phyloP scores from a whole-genome alignment of 2,888 invertebrate species.

The Agrochola lychnidis region DNA sequence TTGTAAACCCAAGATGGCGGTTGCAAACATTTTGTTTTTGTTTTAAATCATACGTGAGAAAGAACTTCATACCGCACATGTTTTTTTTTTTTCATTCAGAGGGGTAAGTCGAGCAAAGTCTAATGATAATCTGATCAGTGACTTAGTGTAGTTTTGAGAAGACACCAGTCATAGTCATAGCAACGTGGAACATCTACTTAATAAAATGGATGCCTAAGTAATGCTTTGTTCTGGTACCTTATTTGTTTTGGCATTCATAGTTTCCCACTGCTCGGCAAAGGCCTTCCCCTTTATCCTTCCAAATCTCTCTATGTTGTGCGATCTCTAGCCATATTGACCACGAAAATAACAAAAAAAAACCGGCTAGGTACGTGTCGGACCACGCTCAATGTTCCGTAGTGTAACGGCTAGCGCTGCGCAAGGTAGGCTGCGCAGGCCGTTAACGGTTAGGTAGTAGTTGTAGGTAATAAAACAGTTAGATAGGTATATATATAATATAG shows the following conservation, averaged over 20 bases:
- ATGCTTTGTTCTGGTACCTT: neutral
- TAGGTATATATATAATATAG: no score
- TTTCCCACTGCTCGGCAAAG: neutral
- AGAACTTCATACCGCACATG: no score
- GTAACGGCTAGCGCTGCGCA: no score
- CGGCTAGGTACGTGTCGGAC: no score
- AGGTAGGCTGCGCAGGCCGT: no score
- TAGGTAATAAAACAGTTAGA: no score
- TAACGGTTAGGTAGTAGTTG: no score
- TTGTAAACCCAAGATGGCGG: no score
- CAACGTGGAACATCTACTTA: neutral
- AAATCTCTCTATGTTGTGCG: neutral
- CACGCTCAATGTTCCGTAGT: no score
- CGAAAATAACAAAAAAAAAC: neutral
- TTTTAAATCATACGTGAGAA: no score
- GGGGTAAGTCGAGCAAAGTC: neutral
- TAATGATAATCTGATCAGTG: neutral
- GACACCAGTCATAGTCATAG: neutral
- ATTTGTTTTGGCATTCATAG: neutral
- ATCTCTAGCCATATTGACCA: neutral
- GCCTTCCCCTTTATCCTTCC: neutral
- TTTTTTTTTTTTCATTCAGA: neutral
- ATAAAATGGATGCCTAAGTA: neutral
- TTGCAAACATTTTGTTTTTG: no score
- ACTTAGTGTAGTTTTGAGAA: no score